These are phyloP conservation scores for Acanthosepion lycidas DNA, from an alignment of 2,888 invertebrate species.

Conservation along the genomic window DNA sequence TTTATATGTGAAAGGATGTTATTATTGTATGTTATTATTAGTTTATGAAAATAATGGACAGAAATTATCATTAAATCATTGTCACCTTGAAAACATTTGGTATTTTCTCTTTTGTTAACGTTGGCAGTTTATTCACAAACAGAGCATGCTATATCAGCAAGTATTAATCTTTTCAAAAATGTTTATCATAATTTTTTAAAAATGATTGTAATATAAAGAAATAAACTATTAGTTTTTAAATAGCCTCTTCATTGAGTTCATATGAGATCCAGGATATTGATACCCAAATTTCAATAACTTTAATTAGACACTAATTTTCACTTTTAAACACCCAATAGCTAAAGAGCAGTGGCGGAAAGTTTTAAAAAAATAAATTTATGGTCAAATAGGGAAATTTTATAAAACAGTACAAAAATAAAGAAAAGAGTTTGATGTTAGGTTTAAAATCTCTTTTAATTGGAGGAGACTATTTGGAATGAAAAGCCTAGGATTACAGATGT, in stretches of 20 bases:
- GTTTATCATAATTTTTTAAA: no score
- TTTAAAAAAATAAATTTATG: not conserved
- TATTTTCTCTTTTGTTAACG: not conserved
- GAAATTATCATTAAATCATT: constrained; percentile 17
- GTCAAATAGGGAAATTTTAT: not conserved
- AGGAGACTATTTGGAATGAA: constrained; percentile 12
- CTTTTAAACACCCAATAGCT: not conserved
- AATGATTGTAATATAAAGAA: not conserved
- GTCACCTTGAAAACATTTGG: not conserved
- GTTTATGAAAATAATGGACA: not conserved
- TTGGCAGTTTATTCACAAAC: no score
- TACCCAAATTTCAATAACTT: not conserved
- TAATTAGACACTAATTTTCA: constrained; percentile 24
- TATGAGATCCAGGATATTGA: not conserved
- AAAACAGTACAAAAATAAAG: not conserved
- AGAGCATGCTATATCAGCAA: no score
- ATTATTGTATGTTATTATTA: not conserved
- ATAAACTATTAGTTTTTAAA: not conserved
- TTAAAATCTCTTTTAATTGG: constrained; percentile 14
- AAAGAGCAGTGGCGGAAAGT: not conserved
- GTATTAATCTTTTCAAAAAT: no score
- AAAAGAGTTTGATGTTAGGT: not conserved
- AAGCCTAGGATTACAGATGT: not conserved
- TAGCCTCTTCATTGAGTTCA: not conserved
- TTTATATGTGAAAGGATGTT: not conserved